Evolutionary conservation across 2,888 invertebrate species (phyloP), one percentile per base, ranked within the genome.

Genomic region (Caenorhabditis imperialis): DNA sequence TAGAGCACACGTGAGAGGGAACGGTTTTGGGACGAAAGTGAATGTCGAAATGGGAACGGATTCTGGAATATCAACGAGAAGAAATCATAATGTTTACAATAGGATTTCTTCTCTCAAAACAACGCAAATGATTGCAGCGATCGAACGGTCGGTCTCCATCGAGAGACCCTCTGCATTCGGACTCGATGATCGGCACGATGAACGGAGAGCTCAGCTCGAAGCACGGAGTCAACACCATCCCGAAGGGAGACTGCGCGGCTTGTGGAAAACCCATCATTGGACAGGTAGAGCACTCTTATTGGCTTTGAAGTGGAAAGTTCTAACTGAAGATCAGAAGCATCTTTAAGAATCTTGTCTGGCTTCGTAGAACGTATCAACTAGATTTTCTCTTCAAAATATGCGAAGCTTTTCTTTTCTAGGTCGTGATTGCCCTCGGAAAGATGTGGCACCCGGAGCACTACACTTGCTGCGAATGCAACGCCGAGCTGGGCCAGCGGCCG

Each of bases 401-500:
- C 3, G 20, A 47, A 12, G n/a, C 50, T 20, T 10, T 7, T 30
- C 23, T 10, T 48, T 54, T 83, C 37, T 89, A 92, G 91, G 94
- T 96, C 84, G 94, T 95, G 89, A 98, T 97, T 77, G 98, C 98
- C 20, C 89, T 99, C 89, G 98, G 97, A 61, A 94, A 95, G 90
- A 96, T 97, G 78, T 99, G 97, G 97, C 98, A 99, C 90, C 96
- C 97, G 48, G 98, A 98, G 90, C 98, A 98, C 90, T 99, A 99
- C 90, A 94, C 93, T 73, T 99, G 99, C 91, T 94, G 94, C 81
- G 96, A 97, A 89, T 99, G 99, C 92, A 94, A 93, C 88, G 94
- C 95, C 88, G 96, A 96, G 89, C 90, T 99, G 88, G 98, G 97
- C 74, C 97, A 97, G 61, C 92, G 95, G 89, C 98, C 96, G 91